Evolutionary conservation across 2,888 invertebrate genomes (phyloP).

Genomic region (Byasa hedistus): DNA sequence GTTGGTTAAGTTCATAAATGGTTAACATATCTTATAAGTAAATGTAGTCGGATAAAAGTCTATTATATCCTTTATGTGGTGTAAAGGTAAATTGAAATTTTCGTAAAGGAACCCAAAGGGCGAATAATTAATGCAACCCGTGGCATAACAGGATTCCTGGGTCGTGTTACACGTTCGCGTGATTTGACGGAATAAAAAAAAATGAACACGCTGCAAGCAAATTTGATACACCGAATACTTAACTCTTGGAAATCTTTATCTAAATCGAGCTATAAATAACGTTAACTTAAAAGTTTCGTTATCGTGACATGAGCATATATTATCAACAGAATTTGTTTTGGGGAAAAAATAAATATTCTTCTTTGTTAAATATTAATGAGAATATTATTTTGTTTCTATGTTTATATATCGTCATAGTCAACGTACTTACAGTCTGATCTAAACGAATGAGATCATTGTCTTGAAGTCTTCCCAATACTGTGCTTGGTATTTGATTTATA

Average conservation of each 20-base stretch:
- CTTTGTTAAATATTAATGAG: no score
- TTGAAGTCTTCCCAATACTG: no score
- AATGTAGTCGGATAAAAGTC: neutral
- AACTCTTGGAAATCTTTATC: slow-evolving; percentile 71
- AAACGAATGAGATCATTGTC: no score
- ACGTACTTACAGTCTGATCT: no score
- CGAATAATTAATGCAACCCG: slow-evolving; percentile 49
- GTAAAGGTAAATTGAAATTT: neutral
- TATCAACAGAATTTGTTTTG: no score
- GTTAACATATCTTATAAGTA: no score
- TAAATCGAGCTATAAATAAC: slow-evolving; percentile 66
- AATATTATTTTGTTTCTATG: no score
- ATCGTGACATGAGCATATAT: slow-evolving; percentile 1
- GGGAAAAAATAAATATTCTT: no score
- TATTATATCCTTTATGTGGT: neutral
- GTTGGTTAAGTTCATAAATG: no score
- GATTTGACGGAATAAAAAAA: slow-evolving; percentile 64
- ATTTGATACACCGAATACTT: slow-evolving; percentile 71
- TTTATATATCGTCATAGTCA: no score
- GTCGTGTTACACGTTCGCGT: slow-evolving; percentile 66
- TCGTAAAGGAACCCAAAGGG: slow-evolving; percentile 29
- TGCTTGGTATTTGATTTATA: no score
- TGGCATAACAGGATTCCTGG: slow-evolving; percentile 63
- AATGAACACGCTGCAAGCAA: slow-evolving; percentile 48
- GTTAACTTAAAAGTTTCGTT: slow-evolving; percentile 53